Base-by-base conservation (phyloP, 2,113 vertebrate species). In the Meriones unguiculatus region DNA sequence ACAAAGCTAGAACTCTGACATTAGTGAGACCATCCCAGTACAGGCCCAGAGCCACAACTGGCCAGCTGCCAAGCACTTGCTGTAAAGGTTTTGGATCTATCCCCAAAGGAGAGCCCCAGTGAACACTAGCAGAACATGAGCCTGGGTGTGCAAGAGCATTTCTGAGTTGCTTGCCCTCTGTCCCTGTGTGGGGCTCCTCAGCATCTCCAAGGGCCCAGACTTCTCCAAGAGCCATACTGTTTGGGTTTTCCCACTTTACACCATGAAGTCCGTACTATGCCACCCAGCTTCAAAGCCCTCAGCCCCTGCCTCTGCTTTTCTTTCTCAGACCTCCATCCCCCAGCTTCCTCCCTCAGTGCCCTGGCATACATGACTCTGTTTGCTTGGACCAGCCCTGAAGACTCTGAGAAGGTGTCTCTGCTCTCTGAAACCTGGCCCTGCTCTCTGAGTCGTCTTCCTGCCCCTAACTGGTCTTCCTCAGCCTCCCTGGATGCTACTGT, bases 41-140 rank as follows among this genome's bases (percentile, higher is more conserved):
- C 67, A 57, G 80, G 13, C 73, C 70, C 65, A 69, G 75, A 62
- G 69, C 28, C 17, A 32, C 59, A 15, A 46, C 25, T 82, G 72
- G 46, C 38, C 52, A 57, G 69, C 38, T 5, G 46, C 24, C 69
- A 10, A 30, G 50, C 1, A 62, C 72, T 87, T 81, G n/a, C 32
- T 82, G 32, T 24, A 64, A 62, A 52, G 54, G 50, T 70, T 64
- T 38, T 91, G 77, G 57, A 25, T 35, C 38, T 10, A 4, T 82
- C 10, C 6, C 1, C 73, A 90, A 13, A 52, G 50, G 87, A 81
- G n/a, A 57, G 32, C 30, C 90, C 57, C 32, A 46, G 30, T 7
- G n/a, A 69, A 32, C 13, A 0, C 7, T 0, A 1, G 9, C 30
- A 9, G 15, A 22, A n/a, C 0, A 0, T 24, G n/a, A 87, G n/a